Evolutionary conservation across 2,888 invertebrate species (phyloP), one percentile per base, ranked within the genome.

Genomic region (Plebejus argus): DNA sequence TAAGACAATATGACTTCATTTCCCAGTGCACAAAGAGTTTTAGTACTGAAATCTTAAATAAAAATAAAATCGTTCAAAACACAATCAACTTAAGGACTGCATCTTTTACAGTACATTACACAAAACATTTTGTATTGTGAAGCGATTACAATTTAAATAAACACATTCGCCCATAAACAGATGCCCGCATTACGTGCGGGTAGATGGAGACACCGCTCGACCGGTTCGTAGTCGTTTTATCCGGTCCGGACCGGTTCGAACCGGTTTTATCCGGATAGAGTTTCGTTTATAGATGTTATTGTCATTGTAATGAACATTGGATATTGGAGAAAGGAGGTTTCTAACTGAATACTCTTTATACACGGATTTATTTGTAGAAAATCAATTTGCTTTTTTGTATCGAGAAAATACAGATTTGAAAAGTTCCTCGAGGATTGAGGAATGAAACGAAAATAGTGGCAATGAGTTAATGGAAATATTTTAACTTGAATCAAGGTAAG

Each of bases 211-310:
- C 28, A 28, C 66, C 66, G 66, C 66, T 66, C 15, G 28, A 28
- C 66, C 66, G 66, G 28, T 66, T 66, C 28, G 66, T 12, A 61
- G 10, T 20, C 23, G 66, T 66, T 66, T 66, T 66, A 66, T 66
- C 66, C 66, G 33, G 66, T 33, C 6, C 33, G 20, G 15, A 33
- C 28, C 66, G 28, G 66, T 33, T 66, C 15, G 15, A 66, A 28
- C 33, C 28, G 28, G 28, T 28, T 66, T 53, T 18, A 18, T 53
- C 53, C 66, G 15, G 66, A 15, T 66, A 66, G 66, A 66, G 66
- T 66, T 66, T 66, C 66, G 66, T 66, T 66, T 66, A 66, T 66
- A 66, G 66, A 66, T 33, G 66, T 66, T 66, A 66, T 66, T 66
- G 66, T 66, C 66, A 6, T 66, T 33, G 66, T 66, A 66, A 66